Evolutionary conservation across 2,888 invertebrate species (phyloP), one percentile per base, ranked within the genome.

Genomic region (Liopterus haemorrhoidalis): DNA sequence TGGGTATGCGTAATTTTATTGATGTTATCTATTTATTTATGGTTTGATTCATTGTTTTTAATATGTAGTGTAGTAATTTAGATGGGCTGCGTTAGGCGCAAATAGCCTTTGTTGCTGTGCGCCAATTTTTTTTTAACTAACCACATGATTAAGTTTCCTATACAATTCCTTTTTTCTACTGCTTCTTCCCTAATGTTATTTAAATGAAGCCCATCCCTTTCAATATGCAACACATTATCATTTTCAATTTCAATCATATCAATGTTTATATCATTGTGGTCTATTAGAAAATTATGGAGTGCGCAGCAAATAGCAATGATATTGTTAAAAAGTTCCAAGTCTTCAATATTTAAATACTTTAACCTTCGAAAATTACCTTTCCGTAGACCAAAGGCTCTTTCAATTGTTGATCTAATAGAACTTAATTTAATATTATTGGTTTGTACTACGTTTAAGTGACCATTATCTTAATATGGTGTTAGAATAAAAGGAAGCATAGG

Each of bases 381-480:
- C n/a, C 18, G 20, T 16, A 32, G 20, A 6, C 32, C 32, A 14
- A 32, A 32, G 6, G 32, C 32, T 16, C 32, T 14, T 32, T 32
- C 32, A 32, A 32, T 32, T 16, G 16, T 32, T 5, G 32, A 32
- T 16, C 32, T 14, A 19, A 16, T 6, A 16, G 16, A 32, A 16
- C 16, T 32, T 16, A 32, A 16, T 16, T 32, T 32, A 16, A 19
- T 32, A 3, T 32, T 32, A 32, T 32, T 32, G 9, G 20, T 32
- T 32, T 32, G 16, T n/a, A 5, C 3, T 19, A 18, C 19, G 8
- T 16, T 32, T 32, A 32, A 32, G 20, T 32, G 5, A 4, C 15
- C 32, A 11, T 32, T 32, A 32, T 32, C 16, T n/a, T 20, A n/a
- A 11, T 32, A 32, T 16, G 16, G 32, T 16, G 32, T 32, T 32